phyloP scores from a whole-genome alignment of 1,140 invertebrate species.

The Pissodes strobi region DNA sequence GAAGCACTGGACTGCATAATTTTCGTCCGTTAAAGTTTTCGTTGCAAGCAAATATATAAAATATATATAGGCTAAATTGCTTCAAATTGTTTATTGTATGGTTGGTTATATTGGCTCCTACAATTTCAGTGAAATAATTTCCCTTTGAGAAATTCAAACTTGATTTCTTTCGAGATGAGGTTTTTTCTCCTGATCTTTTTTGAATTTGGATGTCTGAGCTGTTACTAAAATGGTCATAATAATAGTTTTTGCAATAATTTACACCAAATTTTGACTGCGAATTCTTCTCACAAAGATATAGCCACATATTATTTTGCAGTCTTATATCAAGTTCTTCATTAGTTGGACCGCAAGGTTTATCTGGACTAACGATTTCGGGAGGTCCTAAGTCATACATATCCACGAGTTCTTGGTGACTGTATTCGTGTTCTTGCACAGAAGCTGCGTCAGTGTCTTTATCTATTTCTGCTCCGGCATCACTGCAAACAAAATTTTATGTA shows the following conservation, averaged over 20 bases:
- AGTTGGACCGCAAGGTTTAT: no score
- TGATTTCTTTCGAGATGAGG: background rate
- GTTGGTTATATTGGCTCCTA: slow-evolving; percentile 36
- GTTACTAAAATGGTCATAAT: slow-evolving; percentile 15
- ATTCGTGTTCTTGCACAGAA: no score
- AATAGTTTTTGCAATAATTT: slow-evolving; percentile 35
- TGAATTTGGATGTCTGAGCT: background rate
- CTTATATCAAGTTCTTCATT: no score
- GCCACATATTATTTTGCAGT: slow-evolving; percentile 12
- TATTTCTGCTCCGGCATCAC: no score
- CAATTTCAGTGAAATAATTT: background rate
- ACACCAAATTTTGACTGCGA: slow-evolving; percentile 24
- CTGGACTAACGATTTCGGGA: no score
- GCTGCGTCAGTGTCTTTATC: no score
- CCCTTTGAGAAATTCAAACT: background rate
- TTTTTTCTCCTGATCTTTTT: background rate
- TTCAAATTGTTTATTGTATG: slow-evolving; percentile 53
- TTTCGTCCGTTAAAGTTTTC: slow-evolving; percentile 40
- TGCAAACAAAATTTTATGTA: no score
- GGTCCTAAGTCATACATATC: no score
- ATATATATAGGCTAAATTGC: slow-evolving; percentile 59
- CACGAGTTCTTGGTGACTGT: no score
- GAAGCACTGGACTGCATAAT: slow-evolving; percentile 48
- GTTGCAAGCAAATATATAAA: slow-evolving; percentile 61
- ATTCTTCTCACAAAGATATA: slow-evolving; percentile 26